A percentile compares a stretch with the other conserved stretches of the same genome.
Evolutionary conservation across 2,797 vertebrate species (phyloP).

Genomic region (Tragopan temminckii): DNA sequence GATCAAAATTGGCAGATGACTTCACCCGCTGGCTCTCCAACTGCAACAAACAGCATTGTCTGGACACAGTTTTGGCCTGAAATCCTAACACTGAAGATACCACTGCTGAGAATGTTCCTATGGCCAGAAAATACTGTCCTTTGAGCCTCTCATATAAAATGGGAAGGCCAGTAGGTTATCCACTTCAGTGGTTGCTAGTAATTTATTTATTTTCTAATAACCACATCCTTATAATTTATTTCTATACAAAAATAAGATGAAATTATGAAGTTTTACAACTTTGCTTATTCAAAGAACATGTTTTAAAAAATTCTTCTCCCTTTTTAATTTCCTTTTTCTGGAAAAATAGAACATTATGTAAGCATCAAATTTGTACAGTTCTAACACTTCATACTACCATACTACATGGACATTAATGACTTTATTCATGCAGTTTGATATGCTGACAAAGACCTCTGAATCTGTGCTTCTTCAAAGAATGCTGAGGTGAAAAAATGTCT

Average conservation of each 20-base stretch:
- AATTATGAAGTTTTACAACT: not conserved
- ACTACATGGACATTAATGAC: not conserved
- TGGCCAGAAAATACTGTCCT: not conserved
- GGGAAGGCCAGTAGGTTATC: not conserved
- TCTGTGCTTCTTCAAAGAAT: not conserved
- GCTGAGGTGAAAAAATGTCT: not conserved
- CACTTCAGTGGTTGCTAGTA: not conserved
- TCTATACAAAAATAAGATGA: not conserved
- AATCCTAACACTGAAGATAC: not conserved
- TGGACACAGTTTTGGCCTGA: not conserved
- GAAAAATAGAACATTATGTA: not conserved
- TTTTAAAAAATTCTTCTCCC: not conserved
- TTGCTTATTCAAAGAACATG: not conserved
- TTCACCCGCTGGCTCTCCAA: not conserved
- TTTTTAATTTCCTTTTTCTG: not conserved
- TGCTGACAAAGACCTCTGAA: not conserved
- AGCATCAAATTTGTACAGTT: not conserved
- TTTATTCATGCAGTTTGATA: not conserved
- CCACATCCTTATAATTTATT: not conserved
- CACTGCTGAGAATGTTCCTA: not conserved
- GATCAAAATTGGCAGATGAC: not conserved
- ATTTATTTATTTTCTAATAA: not conserved
- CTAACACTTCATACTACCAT: not conserved
- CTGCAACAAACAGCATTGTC: not conserved
- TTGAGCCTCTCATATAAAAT: not conserved